Evolutionary conservation across 2,113 vertebrate species (phyloP).

Genomic region (Oxyruncus cristatus): DNA sequence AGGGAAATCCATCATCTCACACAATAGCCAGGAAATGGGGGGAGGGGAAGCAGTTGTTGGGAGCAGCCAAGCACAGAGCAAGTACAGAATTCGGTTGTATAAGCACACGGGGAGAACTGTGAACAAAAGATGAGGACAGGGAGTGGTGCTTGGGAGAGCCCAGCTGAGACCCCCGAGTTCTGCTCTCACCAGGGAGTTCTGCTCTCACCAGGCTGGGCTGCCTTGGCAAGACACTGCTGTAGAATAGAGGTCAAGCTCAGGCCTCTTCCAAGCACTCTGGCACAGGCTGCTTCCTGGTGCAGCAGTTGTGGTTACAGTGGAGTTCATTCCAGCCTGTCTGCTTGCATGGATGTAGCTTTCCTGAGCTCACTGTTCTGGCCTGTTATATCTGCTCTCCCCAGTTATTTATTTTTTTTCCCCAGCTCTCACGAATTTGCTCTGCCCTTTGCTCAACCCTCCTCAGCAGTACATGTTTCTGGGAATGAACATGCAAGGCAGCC

Average conservation of each 20-base stretch:
- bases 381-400: not conserved
- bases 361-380: not conserved
- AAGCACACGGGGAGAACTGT: not conserved
- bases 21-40: conserved; percentile 38
- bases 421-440: not conserved
- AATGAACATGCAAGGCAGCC: not conserved
- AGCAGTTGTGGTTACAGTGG: not conserved
- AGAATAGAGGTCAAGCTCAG: not conserved
- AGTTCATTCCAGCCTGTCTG: not conserved
- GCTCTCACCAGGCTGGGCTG: not conserved
- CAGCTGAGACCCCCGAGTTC: not conserved
- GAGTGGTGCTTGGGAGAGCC: not conserved
- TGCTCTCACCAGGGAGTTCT: not conserved
- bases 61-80: conserved; percentile 44
- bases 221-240: not conserved
- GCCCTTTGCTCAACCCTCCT: not conserved
- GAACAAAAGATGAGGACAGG: conserved; percentile 1
- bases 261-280: not conserved
- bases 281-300: not conserved
- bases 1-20: conserved; percentile 53
- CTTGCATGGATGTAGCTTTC: rapidly evolving
- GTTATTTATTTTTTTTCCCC: rapidly evolving
- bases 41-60: conserved; percentile 20
- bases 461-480: not conserved
- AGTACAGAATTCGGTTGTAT: not conserved